Evolutionary conservation across 2,113 vertebrate genomes (phyloP).

Genomic region (Aldabrachelys gigantea): DNA sequence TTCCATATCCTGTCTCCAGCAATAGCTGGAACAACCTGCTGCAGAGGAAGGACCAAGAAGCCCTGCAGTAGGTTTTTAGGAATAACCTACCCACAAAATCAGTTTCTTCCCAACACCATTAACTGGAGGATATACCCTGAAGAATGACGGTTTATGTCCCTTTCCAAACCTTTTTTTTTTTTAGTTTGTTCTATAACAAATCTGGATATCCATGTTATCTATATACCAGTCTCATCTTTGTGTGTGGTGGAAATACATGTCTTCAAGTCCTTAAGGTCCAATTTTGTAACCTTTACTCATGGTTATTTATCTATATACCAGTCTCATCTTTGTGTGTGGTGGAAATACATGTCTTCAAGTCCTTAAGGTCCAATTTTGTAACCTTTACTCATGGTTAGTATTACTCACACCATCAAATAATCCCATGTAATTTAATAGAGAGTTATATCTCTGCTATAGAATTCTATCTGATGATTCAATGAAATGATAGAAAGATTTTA

Average conservation of each 20-base stretch:
- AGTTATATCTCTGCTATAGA: not conserved
- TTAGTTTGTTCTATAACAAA: not conserved
- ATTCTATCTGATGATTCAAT: not conserved
- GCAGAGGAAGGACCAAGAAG: not conserved
- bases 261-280: not conserved
- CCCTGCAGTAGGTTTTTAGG: not conserved
- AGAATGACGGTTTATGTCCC: not conserved
- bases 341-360: not conserved
- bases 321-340: not conserved
- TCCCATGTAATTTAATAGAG: not conserved
- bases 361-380: not conserved
- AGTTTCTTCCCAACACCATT: not conserved
- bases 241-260: not conserved
- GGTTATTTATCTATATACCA: fast-evolving
- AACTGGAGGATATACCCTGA: not conserved
- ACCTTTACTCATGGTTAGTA: not conserved
- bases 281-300: not conserved
- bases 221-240: not conserved
- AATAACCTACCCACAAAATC: not conserved
- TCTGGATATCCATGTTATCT: not conserved
- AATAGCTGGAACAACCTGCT: not conserved
- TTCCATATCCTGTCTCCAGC: not conserved
- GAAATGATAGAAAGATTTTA: not conserved
- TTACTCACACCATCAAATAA: not conserved
- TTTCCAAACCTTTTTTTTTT: not conserved